phyloP scores from a whole-genome alignment of 2,113 vertebrate species.

The Girardinichthys multiradiatus region DNA sequence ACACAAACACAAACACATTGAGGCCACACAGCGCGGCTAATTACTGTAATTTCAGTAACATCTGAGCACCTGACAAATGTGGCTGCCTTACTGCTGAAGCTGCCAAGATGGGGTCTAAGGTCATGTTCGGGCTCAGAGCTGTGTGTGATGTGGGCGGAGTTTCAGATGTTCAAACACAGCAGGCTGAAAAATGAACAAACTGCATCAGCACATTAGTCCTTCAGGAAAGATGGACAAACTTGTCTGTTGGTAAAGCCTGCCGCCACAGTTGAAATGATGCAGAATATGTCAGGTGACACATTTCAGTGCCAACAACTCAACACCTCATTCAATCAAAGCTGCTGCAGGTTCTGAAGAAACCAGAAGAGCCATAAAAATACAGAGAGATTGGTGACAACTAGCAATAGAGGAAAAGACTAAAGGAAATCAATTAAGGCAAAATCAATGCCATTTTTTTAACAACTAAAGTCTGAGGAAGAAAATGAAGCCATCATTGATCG shows the following conservation, averaged over 20 bases:
- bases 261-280: background rate
- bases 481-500: constrained; percentile 68
- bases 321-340: background rate
- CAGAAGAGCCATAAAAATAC: background rate
- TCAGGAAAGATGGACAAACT: no score
- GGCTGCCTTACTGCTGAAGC: constrained; percentile 33
- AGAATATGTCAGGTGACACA: background rate
- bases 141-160: background rate
- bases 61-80: background rate
- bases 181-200: background rate
- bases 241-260: no score
- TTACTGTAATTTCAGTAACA: background rate
- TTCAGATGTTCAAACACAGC: background rate
- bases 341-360: background rate
- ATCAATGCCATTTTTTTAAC: constrained; percentile 73
- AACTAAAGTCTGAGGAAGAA: constrained; percentile 68
- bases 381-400: constrained; percentile 37
- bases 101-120: constrained; percentile 52
- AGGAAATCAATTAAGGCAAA: constrained; percentile 70
- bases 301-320: background rate
- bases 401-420: constrained; percentile 58
- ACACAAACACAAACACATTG: background rate
- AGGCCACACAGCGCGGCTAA: background rate
- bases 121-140: constrained; percentile 54
- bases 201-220: background rate